Conservation (phyloP, 1,140 invertebrate species). For the Panagrolaimus sp. region DNA sequence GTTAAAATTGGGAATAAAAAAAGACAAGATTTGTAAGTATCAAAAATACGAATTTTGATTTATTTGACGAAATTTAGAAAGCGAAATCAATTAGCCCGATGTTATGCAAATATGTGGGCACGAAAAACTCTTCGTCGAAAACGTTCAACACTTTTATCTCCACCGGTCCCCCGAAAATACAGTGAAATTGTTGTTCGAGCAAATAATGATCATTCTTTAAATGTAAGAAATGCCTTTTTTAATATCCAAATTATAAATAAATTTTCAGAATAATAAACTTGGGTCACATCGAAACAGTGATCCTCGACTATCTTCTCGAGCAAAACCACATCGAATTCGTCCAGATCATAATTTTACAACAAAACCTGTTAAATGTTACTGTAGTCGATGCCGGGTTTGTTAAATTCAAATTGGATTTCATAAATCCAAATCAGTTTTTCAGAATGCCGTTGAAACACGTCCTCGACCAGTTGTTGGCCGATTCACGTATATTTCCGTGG, state of each 20-base stretch:
- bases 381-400: conserved; percentile 48
- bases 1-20: conserved; percentile 41
- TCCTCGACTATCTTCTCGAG: background rate
- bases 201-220: background rate
- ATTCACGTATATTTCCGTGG: conserved; percentile 44
- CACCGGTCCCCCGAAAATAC: background rate
- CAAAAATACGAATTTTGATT: background rate
- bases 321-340: conserved; percentile 22
- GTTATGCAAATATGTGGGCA: conserved; percentile 39
- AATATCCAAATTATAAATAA: background rate
- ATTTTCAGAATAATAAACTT: background rate
- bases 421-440: conserved; percentile 20
- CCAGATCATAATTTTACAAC: conserved; percentile 47
- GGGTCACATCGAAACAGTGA: background rate
- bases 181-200: background rate
- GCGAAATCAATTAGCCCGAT: conserved; percentile 33
- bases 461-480: conserved; percentile 36
- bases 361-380: conserved; percentile 42
- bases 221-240: conserved; percentile 4
- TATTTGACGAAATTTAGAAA: conserved; percentile 27
- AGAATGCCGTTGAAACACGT: conserved; percentile 46
- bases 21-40: conserved; percentile 32
- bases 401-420: background rate
- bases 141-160: conserved; percentile 4
- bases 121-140: conserved; percentile 12